These are phyloP conservation scores for Austrolebias charrua DNA, from an alignment of 2,797 vertebrate species.

Conservation along the genomic window DNA sequence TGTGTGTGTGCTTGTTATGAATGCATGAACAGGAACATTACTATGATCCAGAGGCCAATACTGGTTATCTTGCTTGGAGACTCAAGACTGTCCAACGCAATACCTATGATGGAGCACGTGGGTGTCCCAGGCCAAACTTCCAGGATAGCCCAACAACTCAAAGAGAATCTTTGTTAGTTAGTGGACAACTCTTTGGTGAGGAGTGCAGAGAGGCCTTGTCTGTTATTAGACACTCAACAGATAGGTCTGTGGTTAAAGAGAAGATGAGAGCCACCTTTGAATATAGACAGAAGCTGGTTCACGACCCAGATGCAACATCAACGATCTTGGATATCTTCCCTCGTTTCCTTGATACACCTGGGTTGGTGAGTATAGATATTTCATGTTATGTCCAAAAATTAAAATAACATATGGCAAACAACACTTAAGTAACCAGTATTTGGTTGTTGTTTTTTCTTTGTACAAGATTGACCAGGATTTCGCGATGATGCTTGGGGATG, in stretches of 20 bases:
- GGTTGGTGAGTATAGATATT: conserved; percentile 4
- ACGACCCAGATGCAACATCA: conserved; percentile 4
- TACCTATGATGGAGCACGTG: neutral
- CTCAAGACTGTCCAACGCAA: conserved; percentile 4
- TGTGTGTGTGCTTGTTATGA: neutral
- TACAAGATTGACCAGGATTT: conserved; percentile 30
- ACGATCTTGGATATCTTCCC: conserved; percentile 17
- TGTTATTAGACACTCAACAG: conserved; percentile 12
- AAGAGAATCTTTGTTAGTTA: conserved; percentile 4
- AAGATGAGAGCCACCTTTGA: conserved; percentile 30
- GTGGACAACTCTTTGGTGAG: conserved; percentile 30
- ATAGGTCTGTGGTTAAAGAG: conserved; percentile 25
- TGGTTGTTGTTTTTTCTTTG: conserved; percentile 6
- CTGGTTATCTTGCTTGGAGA: conserved; percentile 31
- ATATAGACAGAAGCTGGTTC: conserved; percentile 25
- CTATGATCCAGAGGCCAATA: conserved; percentile 30
- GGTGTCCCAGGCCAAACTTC: neutral
- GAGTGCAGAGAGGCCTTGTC: conserved; percentile 22
- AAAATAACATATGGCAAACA: neutral
- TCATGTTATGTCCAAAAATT: neutral
- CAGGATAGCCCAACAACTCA: conserved; percentile 2
- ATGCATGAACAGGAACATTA: conserved; percentile 27
- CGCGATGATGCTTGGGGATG: conserved; percentile 12
- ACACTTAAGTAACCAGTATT: neutral
- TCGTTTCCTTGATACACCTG: conserved; percentile 11